Evolutionary conservation across 2,113 vertebrate genomes (phyloP), one percentile per base, ranked within the genome.

Genomic region (Ailurus styani): DNA sequence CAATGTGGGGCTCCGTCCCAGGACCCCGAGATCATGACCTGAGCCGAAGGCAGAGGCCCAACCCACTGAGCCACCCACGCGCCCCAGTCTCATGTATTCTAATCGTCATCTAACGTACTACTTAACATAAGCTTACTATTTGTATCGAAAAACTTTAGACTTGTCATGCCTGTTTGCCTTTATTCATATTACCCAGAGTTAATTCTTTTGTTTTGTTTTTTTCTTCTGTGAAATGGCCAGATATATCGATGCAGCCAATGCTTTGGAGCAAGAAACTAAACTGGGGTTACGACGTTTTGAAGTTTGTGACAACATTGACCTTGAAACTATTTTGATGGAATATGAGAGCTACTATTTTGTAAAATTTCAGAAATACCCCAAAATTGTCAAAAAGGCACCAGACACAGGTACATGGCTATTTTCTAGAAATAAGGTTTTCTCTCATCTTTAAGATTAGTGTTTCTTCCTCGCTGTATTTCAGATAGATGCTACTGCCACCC

Each of bases 311-410:
- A 99, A 99, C 57, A 40, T 99, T 85, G 99, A 99, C 95, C 99
- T 99, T 97, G 99, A 99, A 98, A 99, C 99, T 81, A 98, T 99
- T 98, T 98, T 99, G 96, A 99, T 99, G 99, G 99, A 99, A 97
- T 99, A 99, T 64, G 99, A 99, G 98, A 99, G 99, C 96, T 99
- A 99, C 98, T 99, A 99, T 98, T 99, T 99, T n/a, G 97, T 99
- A 89, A 99, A 99, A 98, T 99, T 99, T 97, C 99, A 99, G 77
- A 99, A 99, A 97, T 99, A 99, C 96, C 99, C 99, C 87, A 99
- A 99, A 98, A 99, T 99, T 95, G 99, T 99, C 78, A 99, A 99
- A 97, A 99, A 98, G 95, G 90, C 97, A 40, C 52, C 96, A 82
- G 99, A 99, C 52, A 52, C 98, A 98, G 99, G 99, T 99, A 99